Conservation (phyloP, 2,888 invertebrate species). For the Ceriagrion tenellum region DNA sequence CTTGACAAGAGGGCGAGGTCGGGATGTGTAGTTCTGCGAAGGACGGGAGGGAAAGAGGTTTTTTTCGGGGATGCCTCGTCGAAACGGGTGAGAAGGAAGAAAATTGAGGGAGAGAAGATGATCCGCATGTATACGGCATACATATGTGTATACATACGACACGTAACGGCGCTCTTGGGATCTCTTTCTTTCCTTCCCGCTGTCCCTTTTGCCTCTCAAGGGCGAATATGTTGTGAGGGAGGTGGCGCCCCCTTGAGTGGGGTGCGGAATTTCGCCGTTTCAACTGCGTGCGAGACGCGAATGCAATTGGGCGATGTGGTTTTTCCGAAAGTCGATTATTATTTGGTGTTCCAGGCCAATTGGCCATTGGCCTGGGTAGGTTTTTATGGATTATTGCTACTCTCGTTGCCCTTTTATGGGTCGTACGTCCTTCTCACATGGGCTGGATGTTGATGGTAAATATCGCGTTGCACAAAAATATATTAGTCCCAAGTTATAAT, state of each 20-base stretch:
- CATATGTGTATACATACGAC: background rate
- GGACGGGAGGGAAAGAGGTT: background rate
- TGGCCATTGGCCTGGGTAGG: no score
- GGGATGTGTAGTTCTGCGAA: background rate
- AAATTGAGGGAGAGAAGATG: background rate
- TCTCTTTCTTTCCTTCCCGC: background rate
- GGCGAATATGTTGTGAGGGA: background rate
- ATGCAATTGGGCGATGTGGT: no score
- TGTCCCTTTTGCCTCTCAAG: background rate
- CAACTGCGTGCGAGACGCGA: background rate
- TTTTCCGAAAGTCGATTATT: no score
- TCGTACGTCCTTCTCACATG: no score
- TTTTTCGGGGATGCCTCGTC: background rate
- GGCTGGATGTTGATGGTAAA: no score
- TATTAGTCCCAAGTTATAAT: no score
- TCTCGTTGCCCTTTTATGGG: no score
- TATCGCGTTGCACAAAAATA: no score
- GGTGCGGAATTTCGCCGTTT: background rate
- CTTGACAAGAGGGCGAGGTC: background rate
- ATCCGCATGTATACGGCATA: background rate
- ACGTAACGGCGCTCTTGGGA: background rate
- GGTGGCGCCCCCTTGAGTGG: background rate
- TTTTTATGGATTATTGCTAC: no score
- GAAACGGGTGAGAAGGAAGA: background rate
- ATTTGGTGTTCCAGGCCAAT: no score